phyloP scores from a whole-genome alignment of 2,113 vertebrate genomes.

The Ophiodon elongatus region DNA sequence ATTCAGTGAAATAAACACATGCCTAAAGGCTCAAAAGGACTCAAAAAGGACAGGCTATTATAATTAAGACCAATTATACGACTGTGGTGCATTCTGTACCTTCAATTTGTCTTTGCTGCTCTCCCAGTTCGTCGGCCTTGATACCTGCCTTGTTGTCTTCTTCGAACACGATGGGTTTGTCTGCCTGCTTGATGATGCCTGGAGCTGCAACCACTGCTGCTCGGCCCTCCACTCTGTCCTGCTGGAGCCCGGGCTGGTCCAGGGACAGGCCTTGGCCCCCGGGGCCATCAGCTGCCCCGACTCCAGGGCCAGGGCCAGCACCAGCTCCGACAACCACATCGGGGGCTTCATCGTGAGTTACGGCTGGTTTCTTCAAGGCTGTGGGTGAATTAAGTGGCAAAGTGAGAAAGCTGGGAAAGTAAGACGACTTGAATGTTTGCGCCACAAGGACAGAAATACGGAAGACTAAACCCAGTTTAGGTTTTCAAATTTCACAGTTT shows the following conservation, averaged over 20 bases:
- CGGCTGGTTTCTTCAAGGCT: conserved; percentile 85
- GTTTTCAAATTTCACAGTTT: neutral
- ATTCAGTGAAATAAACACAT: conserved; percentile 15
- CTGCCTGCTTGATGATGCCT: conserved; percentile 59
- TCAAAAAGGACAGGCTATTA: conserved; percentile 5
- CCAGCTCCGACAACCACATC: conserved; percentile 57
- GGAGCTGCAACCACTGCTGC: conserved; percentile 36
- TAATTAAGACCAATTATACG: neutral
- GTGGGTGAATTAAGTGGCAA: neutral
- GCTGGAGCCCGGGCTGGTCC: conserved; percentile 78
- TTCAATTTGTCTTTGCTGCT: conserved; percentile 78
- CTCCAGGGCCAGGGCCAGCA: conserved; percentile 65
- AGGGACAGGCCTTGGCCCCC: conserved; percentile 69
- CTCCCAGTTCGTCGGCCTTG: conserved; percentile 84
- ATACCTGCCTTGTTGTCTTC: conserved; percentile 82
- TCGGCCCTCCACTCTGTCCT: conserved; percentile 64
- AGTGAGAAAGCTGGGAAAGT: neutral
- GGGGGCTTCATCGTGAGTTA: conserved; percentile 74
- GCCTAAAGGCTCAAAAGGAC: neutral
- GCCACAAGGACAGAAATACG: neutral
- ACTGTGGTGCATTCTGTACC: conserved; percentile 62
- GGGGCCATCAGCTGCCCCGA: conserved; percentile 68
- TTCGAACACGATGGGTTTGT: conserved; percentile 78
- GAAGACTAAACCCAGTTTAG: neutral
- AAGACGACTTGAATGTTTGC: neutral